These are phyloP conservation scores for Pelosia muscerda DNA, from an alignment of 2,888 invertebrate species.

Conservation along the genomic window DNA sequence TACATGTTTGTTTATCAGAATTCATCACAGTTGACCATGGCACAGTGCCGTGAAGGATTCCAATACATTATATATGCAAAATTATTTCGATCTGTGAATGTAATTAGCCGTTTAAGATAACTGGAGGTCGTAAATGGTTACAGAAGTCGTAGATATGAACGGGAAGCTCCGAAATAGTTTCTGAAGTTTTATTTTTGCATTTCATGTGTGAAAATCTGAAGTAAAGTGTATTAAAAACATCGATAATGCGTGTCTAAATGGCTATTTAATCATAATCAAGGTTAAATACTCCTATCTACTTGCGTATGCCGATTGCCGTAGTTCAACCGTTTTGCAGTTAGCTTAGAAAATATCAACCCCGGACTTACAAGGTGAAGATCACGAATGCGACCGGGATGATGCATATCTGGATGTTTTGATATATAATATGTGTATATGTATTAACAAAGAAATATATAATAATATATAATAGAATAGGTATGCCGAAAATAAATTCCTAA, in stretches of 20 bases:
- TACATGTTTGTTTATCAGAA: constrained; percentile 10
- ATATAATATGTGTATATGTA: too few relatives aligned
- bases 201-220: not conserved
- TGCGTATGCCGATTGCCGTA: too few relatives aligned
- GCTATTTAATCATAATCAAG: not conserved
- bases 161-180: too few relatives aligned
- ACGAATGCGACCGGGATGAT: too few relatives aligned
- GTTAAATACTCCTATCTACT: not conserved
- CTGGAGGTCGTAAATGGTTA: not conserved
- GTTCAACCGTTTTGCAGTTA: too few relatives aligned
- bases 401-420: too few relatives aligned
- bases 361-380: too few relatives aligned
- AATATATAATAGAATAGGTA: too few relatives aligned
- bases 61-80: not conserved
- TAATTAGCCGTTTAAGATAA: not conserved
- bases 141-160: too few relatives aligned
- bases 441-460: too few relatives aligned
- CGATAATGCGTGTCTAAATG: not conserved
- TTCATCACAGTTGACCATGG: not conserved
- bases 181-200: not conserved
- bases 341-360: too few relatives aligned
- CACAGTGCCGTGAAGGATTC: not conserved
- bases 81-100: not conserved
- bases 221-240: not conserved
- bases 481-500: too few relatives aligned